Evolutionary conservation across 92 coral and sea anemone genomes (phyloP).

Genomic region (Chrysogorgia sp.): DNA sequence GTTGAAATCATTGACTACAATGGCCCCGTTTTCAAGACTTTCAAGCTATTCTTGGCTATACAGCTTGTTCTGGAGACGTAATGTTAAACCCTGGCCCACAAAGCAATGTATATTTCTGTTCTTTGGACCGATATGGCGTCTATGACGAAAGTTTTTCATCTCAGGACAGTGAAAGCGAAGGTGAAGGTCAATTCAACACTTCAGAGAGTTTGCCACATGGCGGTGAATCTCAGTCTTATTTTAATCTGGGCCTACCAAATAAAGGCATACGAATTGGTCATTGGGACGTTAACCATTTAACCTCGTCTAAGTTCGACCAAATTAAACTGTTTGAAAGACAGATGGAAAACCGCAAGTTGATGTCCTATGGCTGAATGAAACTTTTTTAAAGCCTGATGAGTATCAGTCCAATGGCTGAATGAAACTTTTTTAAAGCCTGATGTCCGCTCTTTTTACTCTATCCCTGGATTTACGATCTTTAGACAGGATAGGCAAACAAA

Average conservation of each 20-base stretch:
- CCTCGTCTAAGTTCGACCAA: conserved; percentile 64
- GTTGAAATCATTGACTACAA: conserved; percentile 16
- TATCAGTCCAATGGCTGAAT: no score
- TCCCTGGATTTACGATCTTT: conserved; percentile 55
- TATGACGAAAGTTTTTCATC: conserved; percentile 54
- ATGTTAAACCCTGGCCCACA: conserved; percentile 58
- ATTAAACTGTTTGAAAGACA: conserved; percentile 66
- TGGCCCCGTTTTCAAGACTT: conserved; percentile 45
- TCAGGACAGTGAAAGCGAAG: conserved; percentile 56
- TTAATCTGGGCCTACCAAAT: conserved; percentile 45
- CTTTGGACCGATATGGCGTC: conserved; percentile 35
- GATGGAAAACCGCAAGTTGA: conserved; percentile 66
- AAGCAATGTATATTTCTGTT: conserved; percentile 42
- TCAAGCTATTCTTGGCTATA: conserved; percentile 44
- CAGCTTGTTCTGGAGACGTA: conserved; percentile 60
- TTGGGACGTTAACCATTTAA: conserved; percentile 54
- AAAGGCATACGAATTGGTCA: conserved; percentile 49
- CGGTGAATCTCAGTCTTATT: conserved; percentile 47
- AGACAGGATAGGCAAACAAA: conserved; percentile 56
- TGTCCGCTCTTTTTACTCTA: conserved; percentile 20
- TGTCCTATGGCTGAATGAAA: conserved; percentile 52
- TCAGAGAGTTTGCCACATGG: conserved; percentile 43
- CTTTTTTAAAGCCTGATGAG: conserved; percentile 50
- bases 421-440: conserved; percentile 47
- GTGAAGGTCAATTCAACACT: conserved; percentile 43